Percentiles rank a stretch among this genome's conserved stretches.
These are phyloP conservation scores for Elephas maximus DNA, from an alignment of 2,113 vertebrate genomes.

Conservation along the genomic window DNA sequence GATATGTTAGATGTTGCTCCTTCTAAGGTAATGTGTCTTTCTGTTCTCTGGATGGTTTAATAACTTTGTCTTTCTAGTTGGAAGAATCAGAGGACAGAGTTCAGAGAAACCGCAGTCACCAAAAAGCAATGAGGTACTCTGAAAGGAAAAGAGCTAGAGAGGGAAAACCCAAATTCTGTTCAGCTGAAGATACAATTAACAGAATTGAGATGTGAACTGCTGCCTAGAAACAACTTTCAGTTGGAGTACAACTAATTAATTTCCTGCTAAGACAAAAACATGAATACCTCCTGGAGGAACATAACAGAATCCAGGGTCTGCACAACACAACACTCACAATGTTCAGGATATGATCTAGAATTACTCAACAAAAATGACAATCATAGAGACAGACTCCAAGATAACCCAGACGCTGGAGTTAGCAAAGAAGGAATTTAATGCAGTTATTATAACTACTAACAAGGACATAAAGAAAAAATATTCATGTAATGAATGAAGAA, in stretches of 20 bases:
- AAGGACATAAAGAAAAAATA: conserved; percentile 19
- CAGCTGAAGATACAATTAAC: conserved; percentile 1
- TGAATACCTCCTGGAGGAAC: not conserved
- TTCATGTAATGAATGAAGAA: not conserved
- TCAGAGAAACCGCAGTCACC: not conserved
- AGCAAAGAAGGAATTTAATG: not conserved
- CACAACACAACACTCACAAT: not conserved
- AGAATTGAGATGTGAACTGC: not conserved
- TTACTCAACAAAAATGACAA: conserved; percentile 40
- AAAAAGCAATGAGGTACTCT: not conserved
- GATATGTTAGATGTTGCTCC: not conserved
- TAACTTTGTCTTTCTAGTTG: not conserved
- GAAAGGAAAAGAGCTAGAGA: not conserved
- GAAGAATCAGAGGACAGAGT: not conserved
- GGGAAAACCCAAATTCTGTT: not conserved
- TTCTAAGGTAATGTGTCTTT: not conserved
- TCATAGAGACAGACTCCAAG: not conserved
- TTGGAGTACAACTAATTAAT: not conserved
- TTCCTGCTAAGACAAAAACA: not conserved
- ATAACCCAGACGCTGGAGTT: not conserved
- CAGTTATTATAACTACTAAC: not conserved
- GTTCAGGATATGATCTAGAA: not conserved
- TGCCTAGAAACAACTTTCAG: not conserved
- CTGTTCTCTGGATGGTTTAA: not conserved
- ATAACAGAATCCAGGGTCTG: not conserved